phyloP scores from a whole-genome alignment of 2,888 invertebrate species.

The Rhabditoides inermis region DNA sequence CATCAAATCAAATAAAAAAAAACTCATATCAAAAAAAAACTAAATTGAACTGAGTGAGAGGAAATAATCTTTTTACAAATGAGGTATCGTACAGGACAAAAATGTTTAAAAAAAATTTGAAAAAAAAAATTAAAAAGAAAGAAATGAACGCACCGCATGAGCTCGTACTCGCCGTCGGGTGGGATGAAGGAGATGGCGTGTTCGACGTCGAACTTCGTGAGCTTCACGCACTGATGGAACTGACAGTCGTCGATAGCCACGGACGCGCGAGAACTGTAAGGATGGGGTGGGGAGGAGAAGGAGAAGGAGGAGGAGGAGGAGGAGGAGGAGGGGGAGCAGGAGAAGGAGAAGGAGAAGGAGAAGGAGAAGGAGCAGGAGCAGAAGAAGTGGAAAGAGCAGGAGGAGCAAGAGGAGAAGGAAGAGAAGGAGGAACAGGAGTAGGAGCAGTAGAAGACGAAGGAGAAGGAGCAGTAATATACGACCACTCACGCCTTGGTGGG shows the following conservation, averaged over 20 bases:
- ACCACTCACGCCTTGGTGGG: constrained; percentile 63
- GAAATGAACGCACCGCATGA: constrained; percentile 71
- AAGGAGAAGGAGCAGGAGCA: no score
- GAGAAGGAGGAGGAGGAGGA: neutral
- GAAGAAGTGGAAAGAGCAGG: neutral
- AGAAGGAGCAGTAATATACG: no score
- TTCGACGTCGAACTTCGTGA: constrained; percentile 99
- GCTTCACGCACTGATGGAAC: constrained; percentile 98
- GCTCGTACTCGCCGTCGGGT: constrained; percentile 97
- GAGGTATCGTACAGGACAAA: no score
- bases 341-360: no score
- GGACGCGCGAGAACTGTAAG: constrained; percentile 71
- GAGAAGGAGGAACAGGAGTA: neutral
- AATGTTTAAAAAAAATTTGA: constrained; percentile 1
- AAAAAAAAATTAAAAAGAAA: neutral
- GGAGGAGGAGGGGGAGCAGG: no score
- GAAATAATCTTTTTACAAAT: no score
- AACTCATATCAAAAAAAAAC: no score
- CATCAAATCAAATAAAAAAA: no score
- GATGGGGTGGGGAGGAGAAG: no score
- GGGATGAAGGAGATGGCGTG: constrained; percentile 99
- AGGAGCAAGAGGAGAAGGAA: neutral
- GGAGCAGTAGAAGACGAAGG: neutral
- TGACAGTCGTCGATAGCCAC: constrained; percentile 99
- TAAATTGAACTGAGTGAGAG: no score